phyloP scores from a whole-genome alignment of 1,140 invertebrate genomes.

The Venustaconcha ellipsiformis region DNA sequence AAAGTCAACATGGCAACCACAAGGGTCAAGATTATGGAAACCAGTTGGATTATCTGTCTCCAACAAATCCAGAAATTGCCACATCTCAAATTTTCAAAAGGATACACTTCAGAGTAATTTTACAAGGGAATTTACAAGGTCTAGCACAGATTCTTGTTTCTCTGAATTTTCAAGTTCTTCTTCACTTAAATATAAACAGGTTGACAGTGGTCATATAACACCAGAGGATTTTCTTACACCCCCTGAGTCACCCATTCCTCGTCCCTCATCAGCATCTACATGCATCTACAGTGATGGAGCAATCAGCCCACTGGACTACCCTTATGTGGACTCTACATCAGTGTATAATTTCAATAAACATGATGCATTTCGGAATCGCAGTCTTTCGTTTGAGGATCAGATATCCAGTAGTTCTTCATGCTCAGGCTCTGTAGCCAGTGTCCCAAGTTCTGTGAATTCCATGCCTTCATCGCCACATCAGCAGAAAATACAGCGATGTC shows the following conservation, averaged over 20 bases:
- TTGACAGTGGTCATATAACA: constrained; percentile 46
- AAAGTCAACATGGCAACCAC: constrained; percentile 37
- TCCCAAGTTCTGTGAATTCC: constrained; percentile 31
- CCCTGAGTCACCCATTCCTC: constrained; percentile 59
- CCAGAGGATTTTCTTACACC: constrained; percentile 55
- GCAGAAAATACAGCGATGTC: constrained; percentile 57
- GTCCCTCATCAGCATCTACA: constrained; percentile 57
- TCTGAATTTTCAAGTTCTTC: constrained; percentile 29
- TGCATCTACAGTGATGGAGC: constrained; percentile 41
- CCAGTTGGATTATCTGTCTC: constrained; percentile 45
- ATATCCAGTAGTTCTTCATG: constrained; percentile 45
- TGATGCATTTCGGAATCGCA: constrained; percentile 57
- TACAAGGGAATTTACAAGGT: constrained; percentile 3
- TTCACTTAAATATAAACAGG: constrained; percentile 32
- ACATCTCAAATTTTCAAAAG: constrained; percentile 9
- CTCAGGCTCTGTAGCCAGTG: constrained; percentile 42
- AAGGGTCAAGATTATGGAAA: constrained; percentile 46
- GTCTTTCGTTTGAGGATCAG: constrained; percentile 64
- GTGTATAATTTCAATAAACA: constrained; percentile 15
- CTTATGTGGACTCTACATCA: constrained; percentile 40
- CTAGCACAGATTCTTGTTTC: constrained; percentile 22
- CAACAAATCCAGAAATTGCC: constrained; percentile 8
- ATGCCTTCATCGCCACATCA: constrained; percentile 44
- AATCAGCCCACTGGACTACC: constrained; percentile 43
- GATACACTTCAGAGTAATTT: not conserved